These are phyloP conservation scores for Micromussa lordhowensis DNA, from an alignment of 92 coral and sea anemone species.

Conservation along the genomic window DNA sequence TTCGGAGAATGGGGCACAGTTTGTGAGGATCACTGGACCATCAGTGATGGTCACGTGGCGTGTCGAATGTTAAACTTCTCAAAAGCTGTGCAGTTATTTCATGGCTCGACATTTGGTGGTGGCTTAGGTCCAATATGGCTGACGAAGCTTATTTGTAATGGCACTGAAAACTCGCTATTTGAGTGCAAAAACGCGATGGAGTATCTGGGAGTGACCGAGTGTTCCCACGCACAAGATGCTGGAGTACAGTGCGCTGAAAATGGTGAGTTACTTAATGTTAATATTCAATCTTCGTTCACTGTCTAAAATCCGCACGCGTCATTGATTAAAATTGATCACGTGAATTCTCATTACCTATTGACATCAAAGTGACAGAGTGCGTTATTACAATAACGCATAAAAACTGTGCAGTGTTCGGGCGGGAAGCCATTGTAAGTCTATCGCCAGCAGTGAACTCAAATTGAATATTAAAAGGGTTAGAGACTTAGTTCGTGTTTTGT, in stretches of 20 bases:
- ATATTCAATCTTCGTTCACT: too few relatives aligned
- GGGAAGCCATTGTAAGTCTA: too few relatives aligned
- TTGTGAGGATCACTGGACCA: not conserved
- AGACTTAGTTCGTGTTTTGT: too few relatives aligned
- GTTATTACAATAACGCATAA: too few relatives aligned
- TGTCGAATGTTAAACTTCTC: not conserved
- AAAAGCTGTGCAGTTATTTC: not conserved
- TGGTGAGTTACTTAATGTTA: not conserved
- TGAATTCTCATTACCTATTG: too few relatives aligned
- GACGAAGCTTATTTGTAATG: constrained; percentile 3
- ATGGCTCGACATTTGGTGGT: not conserved
- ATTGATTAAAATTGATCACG: too few relatives aligned
- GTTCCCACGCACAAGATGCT: constrained; percentile 1
- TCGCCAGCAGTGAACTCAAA: too few relatives aligned
- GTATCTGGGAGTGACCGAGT: not conserved
- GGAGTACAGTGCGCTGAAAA: not conserved
- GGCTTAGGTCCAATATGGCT: constrained; percentile 18
- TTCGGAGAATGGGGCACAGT: constrained; percentile 17
- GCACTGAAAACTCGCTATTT: constrained; percentile 15
- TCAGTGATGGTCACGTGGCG: not conserved
- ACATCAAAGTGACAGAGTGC: too few relatives aligned
- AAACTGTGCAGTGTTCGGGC: too few relatives aligned
- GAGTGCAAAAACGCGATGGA: not conserved
- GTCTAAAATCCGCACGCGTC: too few relatives aligned
- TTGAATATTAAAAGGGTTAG: too few relatives aligned